Base-by-base conservation (phyloP, 1,140 invertebrate species). In the Euglossa dilemma region DNA sequence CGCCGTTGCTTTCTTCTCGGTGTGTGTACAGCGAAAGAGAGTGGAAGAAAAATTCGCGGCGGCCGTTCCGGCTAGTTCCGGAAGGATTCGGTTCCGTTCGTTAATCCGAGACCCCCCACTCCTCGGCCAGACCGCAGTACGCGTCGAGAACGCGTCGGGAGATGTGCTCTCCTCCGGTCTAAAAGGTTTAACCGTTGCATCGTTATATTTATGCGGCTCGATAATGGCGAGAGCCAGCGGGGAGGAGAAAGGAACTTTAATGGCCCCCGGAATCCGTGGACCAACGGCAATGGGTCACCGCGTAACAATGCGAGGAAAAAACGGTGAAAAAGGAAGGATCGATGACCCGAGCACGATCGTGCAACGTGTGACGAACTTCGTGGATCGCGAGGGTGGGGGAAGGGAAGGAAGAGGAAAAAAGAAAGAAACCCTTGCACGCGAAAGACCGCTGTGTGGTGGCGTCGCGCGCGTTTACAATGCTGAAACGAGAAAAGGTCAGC, bases 241-340 rank as follows among this genome's bases (percentile, higher is more conserved):
- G 63, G 43, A 43, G 28, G 66, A 56, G 66, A 78, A 83, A 36
- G 81, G 63, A 50, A 64, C 73, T 76, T 76, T 69, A 82, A 67
- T 67, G 80, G 63, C 63, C 23, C 23, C 63, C 43, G 72, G 80
- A 76, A 82, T 83, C 47, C 66, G 36, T 7, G 75, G 75, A 63
- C 74, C 81, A 54, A n/a, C 23, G 63, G 64, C 73, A 72, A 79
- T 54, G 72, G 86, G 76, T 83, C 85, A 77, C 61, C 78, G 28
- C 85, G 81, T 73, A 83, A 87, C 86, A 74, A 87, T 87, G 85
- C 78, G 52, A 80, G 56, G 50, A 16, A 52, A 47, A 63, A 70
- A 83, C 50, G 72, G 52, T 73, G 57, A 78, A 56, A 11, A 50
- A 70, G 57, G 25, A 20, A 56, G 54, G 71, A 70, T 74, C 75